Evolutionary conservation across 92 coral and sea anemone genomes (phyloP).

Genomic region (Paragorgia papillata): DNA sequence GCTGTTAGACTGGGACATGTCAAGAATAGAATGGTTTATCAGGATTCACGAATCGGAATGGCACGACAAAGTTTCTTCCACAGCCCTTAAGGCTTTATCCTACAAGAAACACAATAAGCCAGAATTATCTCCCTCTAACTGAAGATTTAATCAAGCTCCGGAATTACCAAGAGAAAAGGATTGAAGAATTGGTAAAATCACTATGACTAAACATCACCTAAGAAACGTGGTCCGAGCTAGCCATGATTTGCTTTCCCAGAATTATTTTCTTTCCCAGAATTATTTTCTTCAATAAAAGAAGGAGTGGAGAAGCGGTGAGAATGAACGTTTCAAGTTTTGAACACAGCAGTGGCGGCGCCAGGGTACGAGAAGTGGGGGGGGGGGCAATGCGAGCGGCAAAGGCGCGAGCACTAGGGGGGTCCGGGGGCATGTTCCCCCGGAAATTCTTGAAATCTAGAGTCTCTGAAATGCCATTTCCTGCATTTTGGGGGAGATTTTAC

Average conservation of each 20-base stretch:
- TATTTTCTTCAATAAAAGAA: conserved; percentile 50
- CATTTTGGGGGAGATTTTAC: too few species aligned
- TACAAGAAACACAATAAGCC: conserved; percentile 6
- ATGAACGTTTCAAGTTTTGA: background rate
- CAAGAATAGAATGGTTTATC: conserved; percentile 22
- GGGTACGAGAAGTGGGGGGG: too few species aligned
- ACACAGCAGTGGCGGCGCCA: too few species aligned
- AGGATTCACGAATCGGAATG: conserved; percentile 52
- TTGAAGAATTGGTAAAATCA: too few species aligned
- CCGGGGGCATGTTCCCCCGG: too few species aligned
- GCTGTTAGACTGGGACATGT: conserved; percentile 48
- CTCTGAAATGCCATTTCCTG: too few species aligned
- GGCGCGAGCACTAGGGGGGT: too few species aligned
- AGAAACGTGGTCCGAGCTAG: conserved; percentile 44
- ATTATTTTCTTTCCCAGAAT: too few species aligned
- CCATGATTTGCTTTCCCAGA: conserved; percentile 6
- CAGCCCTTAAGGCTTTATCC: conserved; percentile 27
- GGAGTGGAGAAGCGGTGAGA: conserved; percentile 57
- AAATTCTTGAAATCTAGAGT: too few species aligned
- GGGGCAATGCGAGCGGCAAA: too few species aligned
- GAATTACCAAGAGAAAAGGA: conserved; percentile 11
- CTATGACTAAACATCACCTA: background rate
- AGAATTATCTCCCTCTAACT: conserved; percentile 42
- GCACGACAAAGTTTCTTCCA: conserved; percentile 44
- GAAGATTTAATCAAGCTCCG: conserved; percentile 37